A percentile compares a stretch with the other conserved stretches of the same genome.
Evolutionary conservation across 2,888 invertebrate genomes (phyloP).

Genomic region (Drosophila eohydei): DNA sequence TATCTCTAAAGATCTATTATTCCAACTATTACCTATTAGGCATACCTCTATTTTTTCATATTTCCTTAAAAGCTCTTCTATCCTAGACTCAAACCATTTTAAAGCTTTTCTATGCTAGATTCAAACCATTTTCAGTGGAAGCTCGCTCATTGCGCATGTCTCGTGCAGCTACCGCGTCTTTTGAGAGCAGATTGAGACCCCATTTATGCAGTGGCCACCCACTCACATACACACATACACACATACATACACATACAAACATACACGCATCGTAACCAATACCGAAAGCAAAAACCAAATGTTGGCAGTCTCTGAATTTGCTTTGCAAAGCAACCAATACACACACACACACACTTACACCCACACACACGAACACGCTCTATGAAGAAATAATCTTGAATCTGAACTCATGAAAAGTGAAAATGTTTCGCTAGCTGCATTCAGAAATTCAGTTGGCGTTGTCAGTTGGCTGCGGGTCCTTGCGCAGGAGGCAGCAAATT

Average conservation of each 20-base stretch:
- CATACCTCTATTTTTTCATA: not conserved
- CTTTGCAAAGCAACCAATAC: conserved; percentile 53
- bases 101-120: not conserved
- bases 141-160: conserved; percentile 55
- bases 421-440: conserved; percentile 74
- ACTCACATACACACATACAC: conserved; percentile 8
- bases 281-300: conserved; percentile 75
- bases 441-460: conserved; percentile 72
- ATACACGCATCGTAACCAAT: conserved; percentile 48
- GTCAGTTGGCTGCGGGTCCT: conserved; percentile 78
- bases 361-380: conserved; percentile 11
- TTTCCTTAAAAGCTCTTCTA: conserved; percentile 28
- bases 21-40: not conserved
- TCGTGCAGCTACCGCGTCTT: conserved; percentile 56
- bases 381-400: conserved; percentile 67
- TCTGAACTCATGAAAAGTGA: conserved; percentile 76
- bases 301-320: conserved; percentile 62
- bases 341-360: conserved; percentile 4
- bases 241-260: conserved; percentile 14
- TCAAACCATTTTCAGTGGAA: conserved; percentile 40
- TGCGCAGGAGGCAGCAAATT: conserved; percentile 69
- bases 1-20: not conserved
- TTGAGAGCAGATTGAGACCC: conserved; percentile 36
- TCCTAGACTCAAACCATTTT: conserved; percentile 37
- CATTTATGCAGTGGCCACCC: conserved; percentile 57